A percentile compares a stretch with the other conserved stretches of the same genome.
Conservation (phyloP, 2,888 invertebrate species). For the Macrostomum cliftonense region DNA sequence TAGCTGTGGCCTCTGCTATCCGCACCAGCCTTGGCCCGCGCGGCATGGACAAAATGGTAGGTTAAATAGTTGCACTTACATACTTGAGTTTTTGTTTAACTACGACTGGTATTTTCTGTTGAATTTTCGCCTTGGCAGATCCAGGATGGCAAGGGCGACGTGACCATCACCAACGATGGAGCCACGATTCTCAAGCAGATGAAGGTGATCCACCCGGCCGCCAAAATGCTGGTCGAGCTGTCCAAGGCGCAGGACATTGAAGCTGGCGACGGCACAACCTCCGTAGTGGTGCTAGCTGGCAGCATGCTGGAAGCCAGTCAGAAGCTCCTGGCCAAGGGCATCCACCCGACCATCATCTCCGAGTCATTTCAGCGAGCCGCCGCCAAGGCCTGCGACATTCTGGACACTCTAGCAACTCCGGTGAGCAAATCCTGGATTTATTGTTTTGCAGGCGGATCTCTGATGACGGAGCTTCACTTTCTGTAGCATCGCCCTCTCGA, state of each 20-base stretch:
- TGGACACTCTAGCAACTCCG: slow-evolving; percentile 61
- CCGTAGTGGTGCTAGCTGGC: slow-evolving; percentile 90
- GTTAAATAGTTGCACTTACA: slow-evolving; percentile 3
- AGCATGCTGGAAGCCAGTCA: slow-evolving; percentile 81
- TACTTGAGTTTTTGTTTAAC: no score
- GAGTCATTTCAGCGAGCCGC: slow-evolving; percentile 76
- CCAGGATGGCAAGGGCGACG: slow-evolving; percentile 85
- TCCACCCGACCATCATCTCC: slow-evolving; percentile 90
- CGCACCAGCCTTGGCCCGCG: slow-evolving; percentile 91
- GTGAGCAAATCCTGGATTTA: no score
- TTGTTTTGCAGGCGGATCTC: no score
- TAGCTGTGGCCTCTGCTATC: slow-evolving; percentile 94
- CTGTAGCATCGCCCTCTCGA: no score
- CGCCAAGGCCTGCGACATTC: slow-evolving; percentile 52
- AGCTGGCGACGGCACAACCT: slow-evolving; percentile 97
- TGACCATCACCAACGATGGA: slow-evolving; percentile 97
- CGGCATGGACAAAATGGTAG: slow-evolving; percentile 98
- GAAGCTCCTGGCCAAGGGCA: slow-evolving; percentile 67
- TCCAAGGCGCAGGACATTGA: slow-evolving; percentile 96
- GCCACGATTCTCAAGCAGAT: slow-evolving; percentile 97
- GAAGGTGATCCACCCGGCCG: slow-evolving; percentile 91
- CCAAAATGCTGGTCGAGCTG: slow-evolving; percentile 94
- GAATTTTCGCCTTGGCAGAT: slow-evolving; percentile 47
- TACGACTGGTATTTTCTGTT: no score
- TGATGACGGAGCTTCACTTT: no score